phyloP scores from a whole-genome alignment of 1,140 invertebrate genomes.

The Ceratosolen solmsi region DNA sequence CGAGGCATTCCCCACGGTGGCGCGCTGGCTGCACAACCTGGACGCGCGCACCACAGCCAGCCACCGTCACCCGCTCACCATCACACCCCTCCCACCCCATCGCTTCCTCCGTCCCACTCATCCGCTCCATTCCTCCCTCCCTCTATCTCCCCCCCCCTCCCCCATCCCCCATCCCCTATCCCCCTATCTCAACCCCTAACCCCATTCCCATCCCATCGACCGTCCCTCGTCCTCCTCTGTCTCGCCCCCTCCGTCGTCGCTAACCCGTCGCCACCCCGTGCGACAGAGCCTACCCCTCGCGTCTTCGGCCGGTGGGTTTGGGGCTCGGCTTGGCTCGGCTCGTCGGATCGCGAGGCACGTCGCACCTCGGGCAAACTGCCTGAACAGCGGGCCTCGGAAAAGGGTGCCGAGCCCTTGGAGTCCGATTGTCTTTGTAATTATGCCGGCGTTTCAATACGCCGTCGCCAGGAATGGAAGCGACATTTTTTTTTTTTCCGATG shows the following conservation, averaged over 20 bases:
- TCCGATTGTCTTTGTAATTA: constrained; percentile 17
- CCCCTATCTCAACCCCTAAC: no score
- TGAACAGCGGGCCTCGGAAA: no score
- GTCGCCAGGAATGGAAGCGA: background rate
- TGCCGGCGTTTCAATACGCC: background rate
- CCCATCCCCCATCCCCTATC: constrained; percentile 14
- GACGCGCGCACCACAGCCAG: constrained; percentile 50
- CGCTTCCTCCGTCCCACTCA: no score
- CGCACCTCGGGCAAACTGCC: background rate
- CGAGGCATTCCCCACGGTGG: constrained; percentile 58
- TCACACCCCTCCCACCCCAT: background rate
- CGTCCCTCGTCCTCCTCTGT: background rate
- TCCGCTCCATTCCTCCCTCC: no score
- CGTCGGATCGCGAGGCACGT: constrained; percentile 46
- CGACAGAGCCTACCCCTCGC: constrained; percentile 19
- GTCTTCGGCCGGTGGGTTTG: constrained; percentile 10
- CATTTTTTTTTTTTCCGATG: no score
- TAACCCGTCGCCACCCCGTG: background rate
- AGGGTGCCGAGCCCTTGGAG: background rate
- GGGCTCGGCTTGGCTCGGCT: background rate
- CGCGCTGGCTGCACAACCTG: constrained; percentile 49
- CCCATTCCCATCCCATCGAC: background rate
- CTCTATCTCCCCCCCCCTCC: background rate
- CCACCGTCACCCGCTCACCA: background rate
- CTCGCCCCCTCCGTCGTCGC: constrained; percentile 51